Conservation (phyloP, 37 sponge, comb jelly and placozoan species). For the Bolinopsis microptera region DNA sequence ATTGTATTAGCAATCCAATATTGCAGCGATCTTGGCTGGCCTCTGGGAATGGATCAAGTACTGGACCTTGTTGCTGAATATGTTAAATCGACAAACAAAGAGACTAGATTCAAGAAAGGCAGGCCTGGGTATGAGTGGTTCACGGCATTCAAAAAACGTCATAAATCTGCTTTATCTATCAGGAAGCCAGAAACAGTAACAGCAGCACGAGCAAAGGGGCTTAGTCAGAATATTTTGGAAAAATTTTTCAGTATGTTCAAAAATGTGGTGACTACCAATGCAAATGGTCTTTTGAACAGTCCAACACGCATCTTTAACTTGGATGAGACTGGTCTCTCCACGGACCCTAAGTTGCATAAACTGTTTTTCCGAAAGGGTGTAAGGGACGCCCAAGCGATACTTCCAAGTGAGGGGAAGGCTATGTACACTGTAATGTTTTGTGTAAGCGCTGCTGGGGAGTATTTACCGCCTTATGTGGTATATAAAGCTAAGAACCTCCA, state of each 20-base stretch:
- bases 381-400: background rate
- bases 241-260: background rate
- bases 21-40: background rate
- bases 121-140: background rate
- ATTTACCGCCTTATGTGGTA: slow-evolving; percentile 70
- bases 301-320: background rate
- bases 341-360: background rate
- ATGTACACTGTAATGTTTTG: slow-evolving; percentile 67
- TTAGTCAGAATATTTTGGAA: background rate
- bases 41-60: background rate
- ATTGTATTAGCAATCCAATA: background rate
- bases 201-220: background rate
- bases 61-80: background rate
- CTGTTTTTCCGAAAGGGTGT: background rate
- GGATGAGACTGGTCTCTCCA: background rate
- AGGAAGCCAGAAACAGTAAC: background rate
- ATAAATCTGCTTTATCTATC: background rate
- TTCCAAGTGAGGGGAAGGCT: background rate
- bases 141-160: background rate
- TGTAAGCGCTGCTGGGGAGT: slow-evolving; percentile 67
- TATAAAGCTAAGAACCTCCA: slow-evolving; percentile 73
- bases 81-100: background rate
- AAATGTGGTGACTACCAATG: background rate
- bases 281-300: background rate
- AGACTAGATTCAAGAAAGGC: background rate